Evolutionary conservation across 1,140 invertebrate genomes (phyloP).

Genomic region (Andrena cerasifolii): DNA sequence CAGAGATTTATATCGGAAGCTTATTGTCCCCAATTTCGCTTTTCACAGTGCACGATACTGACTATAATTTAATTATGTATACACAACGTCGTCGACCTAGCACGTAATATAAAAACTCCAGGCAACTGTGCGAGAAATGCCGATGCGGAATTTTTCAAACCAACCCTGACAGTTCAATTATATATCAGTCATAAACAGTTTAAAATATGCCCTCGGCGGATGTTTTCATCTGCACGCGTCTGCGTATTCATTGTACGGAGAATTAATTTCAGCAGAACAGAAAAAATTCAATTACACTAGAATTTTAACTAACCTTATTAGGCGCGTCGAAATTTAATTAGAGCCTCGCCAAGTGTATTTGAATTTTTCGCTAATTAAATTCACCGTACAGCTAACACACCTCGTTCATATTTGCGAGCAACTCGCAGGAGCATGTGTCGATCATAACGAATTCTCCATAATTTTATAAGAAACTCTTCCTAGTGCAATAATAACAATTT

Average conservation of each 20-base stretch:
- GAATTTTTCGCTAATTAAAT: constrained; percentile 2
- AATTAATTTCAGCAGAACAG: constrained; percentile 14
- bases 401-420: background rate
- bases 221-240: background rate
- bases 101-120: too few species aligned
- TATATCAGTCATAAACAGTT: too few species aligned
- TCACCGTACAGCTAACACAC: background rate
- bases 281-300: constrained; percentile 7
- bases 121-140: too few species aligned
- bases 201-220: background rate
- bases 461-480: too few species aligned
- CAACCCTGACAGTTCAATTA: too few species aligned
- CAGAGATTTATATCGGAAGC: constrained; percentile 37
- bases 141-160: too few species aligned
- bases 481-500: too few species aligned
- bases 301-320: constrained; percentile 30
- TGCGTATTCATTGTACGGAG: background rate
- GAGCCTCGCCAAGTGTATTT: constrained; percentile 6
- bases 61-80: constrained; percentile 32
- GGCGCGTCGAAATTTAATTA: background rate
- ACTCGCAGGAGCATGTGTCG: background rate
- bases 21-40: constrained; percentile 23
- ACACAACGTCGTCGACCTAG: too few species aligned
- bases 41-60: background rate
- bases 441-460: too few species aligned